Evolutionary conservation across 2,888 invertebrate genomes (phyloP).

Genomic region (Torymus texanus): DNA sequence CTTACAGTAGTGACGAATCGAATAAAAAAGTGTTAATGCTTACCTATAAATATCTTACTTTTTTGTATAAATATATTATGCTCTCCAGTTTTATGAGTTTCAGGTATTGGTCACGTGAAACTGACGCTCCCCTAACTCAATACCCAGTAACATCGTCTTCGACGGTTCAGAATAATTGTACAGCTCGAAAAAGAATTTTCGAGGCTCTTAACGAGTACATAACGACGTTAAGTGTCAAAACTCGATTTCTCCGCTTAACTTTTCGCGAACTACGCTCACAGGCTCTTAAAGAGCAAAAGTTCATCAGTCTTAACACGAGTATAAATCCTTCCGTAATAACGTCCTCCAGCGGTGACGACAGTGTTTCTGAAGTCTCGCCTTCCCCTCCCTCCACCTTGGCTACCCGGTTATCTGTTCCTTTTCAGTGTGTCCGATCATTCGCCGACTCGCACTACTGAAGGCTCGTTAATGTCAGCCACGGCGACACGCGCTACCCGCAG

Average conservation of each 20-base stretch:
- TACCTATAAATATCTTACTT: slow-evolving; percentile 32
- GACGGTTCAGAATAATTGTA: slow-evolving; percentile 7
- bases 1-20: too few relatives aligned
- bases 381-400: neutral
- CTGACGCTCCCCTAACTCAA: slow-evolving; percentile 1
- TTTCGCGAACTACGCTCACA: slow-evolving; percentile 28
- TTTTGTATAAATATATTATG: slow-evolving; percentile 31
- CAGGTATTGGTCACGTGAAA: neutral
- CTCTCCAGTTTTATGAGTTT: neutral
- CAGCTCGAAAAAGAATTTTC: slow-evolving; percentile 38
- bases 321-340: slow-evolving; percentile 52
- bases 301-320: slow-evolving; percentile 53
- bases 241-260: slow-evolving; percentile 34
- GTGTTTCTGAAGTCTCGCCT: slow-evolving; percentile 9
- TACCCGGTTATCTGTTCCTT: neutral
- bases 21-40: slow-evolving; percentile 11
- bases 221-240: slow-evolving; percentile 43
- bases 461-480: slow-evolving; percentile 21
- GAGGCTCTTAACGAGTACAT: slow-evolving; percentile 36
- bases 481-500: too few relatives aligned
- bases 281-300: slow-evolving; percentile 37
- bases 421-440: slow-evolving; percentile 24
- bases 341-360: slow-evolving; percentile 14
- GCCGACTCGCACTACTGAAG: slow-evolving; percentile 42
- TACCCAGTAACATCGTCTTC: slow-evolving; percentile 6